Base-by-base conservation (phyloP, 2,797 vertebrate genomes). In the Sitta carolinensis region DNA sequence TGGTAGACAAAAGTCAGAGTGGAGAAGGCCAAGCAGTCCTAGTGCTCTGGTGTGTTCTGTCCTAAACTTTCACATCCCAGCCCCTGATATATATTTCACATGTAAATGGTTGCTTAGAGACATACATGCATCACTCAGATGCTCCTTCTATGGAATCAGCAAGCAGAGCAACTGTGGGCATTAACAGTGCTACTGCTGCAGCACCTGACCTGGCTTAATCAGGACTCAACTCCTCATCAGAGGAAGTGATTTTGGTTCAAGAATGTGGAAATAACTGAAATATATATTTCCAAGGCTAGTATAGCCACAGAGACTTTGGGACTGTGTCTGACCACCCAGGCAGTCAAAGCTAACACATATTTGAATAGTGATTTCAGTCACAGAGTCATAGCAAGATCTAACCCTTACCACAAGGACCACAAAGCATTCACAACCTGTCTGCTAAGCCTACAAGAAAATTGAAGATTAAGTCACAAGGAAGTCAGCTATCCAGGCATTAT, bases 391-490 rank as follows among this genome's bases (percentile, higher is more conserved):
- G 58, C 29, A 87, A 86, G 48, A 84, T 67, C 36, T 86, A 88
- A 81, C 23, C 27, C 30, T 55, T 75, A 70, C 52, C 42, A 30
- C 2, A 11, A 79, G 55, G 42, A 67, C 57, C 68, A 77, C 58
- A 84, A 90, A 94, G 51, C 59, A 63, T 94, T 94, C 88, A 27
- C 70, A 76, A 34, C 16, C 38, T 79, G 29, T 54, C 74, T 84
- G 55, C 55, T 91, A 79, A 90, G 9, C 26, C 45, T 93, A 45
- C 22, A 84, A 87, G 74, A 75, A 92, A 88, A 75, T 0, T 70
- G 52, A 73, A 76, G 55, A 76, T 90, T 89, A 82, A 92, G 34
- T 83, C 45, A 95, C 14, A n/a, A 84, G 54, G 45, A 90, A 82
- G 36, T 43, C 55, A 82, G 76, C 52, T 92, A 67, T 66, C 29